Evolutionary conservation across 2,113 vertebrate species (phyloP).

Genomic region (Syngnathus floridae): DNA sequence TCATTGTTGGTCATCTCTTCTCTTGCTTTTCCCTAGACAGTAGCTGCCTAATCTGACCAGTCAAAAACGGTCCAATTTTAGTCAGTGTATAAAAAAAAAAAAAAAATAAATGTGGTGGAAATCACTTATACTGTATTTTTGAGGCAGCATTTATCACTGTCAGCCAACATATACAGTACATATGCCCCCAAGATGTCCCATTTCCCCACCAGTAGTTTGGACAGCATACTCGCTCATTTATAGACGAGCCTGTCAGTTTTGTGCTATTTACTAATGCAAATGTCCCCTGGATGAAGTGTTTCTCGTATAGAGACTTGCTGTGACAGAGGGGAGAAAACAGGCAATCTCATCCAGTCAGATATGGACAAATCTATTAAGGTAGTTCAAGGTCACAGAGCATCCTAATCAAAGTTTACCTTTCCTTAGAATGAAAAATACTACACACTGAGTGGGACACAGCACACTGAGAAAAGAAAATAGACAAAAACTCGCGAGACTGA

Average conservation of each 20-base stretch:
- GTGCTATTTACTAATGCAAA: constrained; percentile 77
- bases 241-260: constrained; percentile 69
- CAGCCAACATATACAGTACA: constrained; percentile 61
- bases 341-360: constrained; percentile 41
- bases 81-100: constrained; percentile 59
- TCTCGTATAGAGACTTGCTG: constrained; percentile 29
- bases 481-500: too few relatives aligned
- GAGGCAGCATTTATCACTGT: constrained; percentile 75
- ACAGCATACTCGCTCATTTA: constrained; percentile 66
- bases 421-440: background rate
- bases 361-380: constrained; percentile 41
- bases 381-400: constrained; percentile 56
- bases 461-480: background rate
- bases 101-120: constrained; percentile 59
- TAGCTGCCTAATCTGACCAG: constrained; percentile 51
- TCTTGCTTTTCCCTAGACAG: constrained; percentile 19
- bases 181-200: constrained; percentile 70
- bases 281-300: constrained; percentile 58
- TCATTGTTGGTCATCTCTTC: constrained; percentile 10
- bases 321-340: constrained; percentile 50
- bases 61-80: constrained; percentile 58
- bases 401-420: constrained; percentile 11
- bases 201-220: constrained; percentile 67
- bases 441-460: background rate
- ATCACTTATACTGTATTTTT: constrained; percentile 68